Evolutionary conservation across 2,113 vertebrate genomes (phyloP).

Genomic region (Poeciliopsis retropinna): DNA sequence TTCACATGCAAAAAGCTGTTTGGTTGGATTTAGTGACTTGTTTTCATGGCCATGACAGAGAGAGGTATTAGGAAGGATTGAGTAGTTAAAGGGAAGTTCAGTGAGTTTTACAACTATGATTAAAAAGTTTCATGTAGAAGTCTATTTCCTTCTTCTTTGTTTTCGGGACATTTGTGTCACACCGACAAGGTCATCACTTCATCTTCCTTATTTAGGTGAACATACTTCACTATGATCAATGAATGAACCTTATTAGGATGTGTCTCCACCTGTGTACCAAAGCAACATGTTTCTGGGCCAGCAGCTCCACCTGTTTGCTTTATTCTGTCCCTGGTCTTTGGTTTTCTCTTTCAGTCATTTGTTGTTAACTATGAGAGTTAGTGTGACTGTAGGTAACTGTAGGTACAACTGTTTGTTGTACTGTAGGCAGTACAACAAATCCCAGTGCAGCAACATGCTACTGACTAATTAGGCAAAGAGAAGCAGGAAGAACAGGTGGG

Average conservation of each 20-base stretch:
- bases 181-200: slow-evolving; percentile 19
- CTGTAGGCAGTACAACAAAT: slow-evolving; percentile 25
- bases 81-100: not conserved
- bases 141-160: not conserved
- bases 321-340: not conserved
- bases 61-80: not conserved
- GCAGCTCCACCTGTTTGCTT: not conserved
- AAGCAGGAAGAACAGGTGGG: not conserved
- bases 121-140: not conserved
- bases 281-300: slow-evolving; percentile 11
- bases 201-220: slow-evolving; percentile 27
- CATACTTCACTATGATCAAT: slow-evolving; percentile 33
- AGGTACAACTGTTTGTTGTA: no score
- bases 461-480: slow-evolving; percentile 19
- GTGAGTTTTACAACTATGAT: not conserved
- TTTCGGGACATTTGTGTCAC: slow-evolving; percentile 8
- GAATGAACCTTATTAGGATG: not conserved
- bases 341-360: not conserved
- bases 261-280: slow-evolving; percentile 2
- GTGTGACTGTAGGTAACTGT: not conserved
- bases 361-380: not conserved
- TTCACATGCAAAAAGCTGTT: slow-evolving; percentile 10
- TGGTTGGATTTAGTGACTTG: not conserved
- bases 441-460: slow-evolving; percentile 5
- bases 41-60: slow-evolving; percentile 4